Conservation (phyloP, 2,797 vertebrate genomes). For the Sebastes dallii region DNA sequence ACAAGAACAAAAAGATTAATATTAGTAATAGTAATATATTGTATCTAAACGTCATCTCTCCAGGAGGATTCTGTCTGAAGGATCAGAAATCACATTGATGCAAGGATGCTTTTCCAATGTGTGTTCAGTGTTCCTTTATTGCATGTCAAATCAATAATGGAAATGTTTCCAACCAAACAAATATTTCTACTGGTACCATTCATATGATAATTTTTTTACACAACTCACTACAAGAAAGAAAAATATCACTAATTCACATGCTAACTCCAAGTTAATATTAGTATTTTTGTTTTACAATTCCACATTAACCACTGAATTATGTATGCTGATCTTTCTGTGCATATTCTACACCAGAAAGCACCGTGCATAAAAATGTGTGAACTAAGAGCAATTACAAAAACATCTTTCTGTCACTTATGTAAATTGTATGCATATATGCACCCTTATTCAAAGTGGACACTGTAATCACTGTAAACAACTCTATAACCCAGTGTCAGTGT, state of each 20-base stretch:
- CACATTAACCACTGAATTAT: not conserved
- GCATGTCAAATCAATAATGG: not conserved
- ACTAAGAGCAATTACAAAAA: not conserved
- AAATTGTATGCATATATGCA: not conserved
- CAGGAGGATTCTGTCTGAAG: not conserved
- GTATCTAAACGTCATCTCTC: not conserved
- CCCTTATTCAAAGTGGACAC: not conserved
- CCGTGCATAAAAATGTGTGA: not conserved
- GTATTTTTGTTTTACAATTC: not conserved
- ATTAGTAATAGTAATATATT: not conserved
- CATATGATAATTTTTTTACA: not conserved
- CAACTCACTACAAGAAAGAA: not conserved
- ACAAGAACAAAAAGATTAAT: not conserved
- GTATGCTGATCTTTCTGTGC: not conserved
- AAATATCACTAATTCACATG: not conserved
- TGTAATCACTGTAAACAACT: constrained; percentile 16
- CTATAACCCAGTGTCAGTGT: not conserved
- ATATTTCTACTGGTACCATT: not conserved
- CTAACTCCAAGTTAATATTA: too few species aligned
- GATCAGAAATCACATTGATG: not conserved
- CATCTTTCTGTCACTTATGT: not conserved
- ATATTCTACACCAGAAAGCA: not conserved
- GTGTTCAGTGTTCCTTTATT: not conserved
- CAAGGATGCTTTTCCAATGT: not conserved
- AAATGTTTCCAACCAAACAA: not conserved